These are phyloP conservation scores for Zonitis immaculata DNA, from an alignment of 2,888 invertebrate genomes.

Conservation along the genomic window DNA sequence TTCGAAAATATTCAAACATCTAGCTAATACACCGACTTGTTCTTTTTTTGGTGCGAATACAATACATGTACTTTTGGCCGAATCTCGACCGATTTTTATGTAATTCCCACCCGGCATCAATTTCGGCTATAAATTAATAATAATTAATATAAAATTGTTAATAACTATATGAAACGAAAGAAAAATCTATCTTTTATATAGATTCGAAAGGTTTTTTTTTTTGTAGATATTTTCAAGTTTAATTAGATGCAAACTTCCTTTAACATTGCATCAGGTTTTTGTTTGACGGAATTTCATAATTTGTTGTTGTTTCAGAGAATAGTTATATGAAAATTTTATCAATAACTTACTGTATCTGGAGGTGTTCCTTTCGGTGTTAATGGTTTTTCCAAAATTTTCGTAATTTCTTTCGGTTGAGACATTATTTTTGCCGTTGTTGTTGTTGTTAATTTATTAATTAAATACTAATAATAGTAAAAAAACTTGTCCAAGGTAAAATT, in stretches of 20 bases:
- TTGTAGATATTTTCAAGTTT: neutral
- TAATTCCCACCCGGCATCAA: constrained; percentile 78
- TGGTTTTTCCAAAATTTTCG: constrained; percentile 7
- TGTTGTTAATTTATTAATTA: too few species aligned
- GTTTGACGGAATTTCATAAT: neutral
- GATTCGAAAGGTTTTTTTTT: neutral
- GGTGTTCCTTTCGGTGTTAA: constrained; percentile 23
- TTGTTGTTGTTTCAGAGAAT: neutral
- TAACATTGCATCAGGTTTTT: constrained; percentile 12
- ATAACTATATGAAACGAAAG: too few species aligned
- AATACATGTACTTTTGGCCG: constrained; percentile 72
- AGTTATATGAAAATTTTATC: constrained; percentile 5
- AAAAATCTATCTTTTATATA: neutral
- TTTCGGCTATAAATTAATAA: constrained; percentile 75
- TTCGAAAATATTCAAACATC: constrained; percentile 83
- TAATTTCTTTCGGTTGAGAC: constrained; percentile 24
- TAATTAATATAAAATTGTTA: too few species aligned
- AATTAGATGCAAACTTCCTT: constrained; percentile 2
- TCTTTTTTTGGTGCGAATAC: constrained; percentile 81
- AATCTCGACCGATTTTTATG: constrained; percentile 74
- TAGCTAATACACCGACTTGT: constrained; percentile 83
- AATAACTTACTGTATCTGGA: constrained; percentile 29
- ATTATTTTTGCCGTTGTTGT: constrained; percentile 17
- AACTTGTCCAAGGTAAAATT: too few species aligned
- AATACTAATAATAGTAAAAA: too few species aligned